phyloP scores from a whole-genome alignment of 2,888 invertebrate species.

The Clusia tigrina region DNA sequence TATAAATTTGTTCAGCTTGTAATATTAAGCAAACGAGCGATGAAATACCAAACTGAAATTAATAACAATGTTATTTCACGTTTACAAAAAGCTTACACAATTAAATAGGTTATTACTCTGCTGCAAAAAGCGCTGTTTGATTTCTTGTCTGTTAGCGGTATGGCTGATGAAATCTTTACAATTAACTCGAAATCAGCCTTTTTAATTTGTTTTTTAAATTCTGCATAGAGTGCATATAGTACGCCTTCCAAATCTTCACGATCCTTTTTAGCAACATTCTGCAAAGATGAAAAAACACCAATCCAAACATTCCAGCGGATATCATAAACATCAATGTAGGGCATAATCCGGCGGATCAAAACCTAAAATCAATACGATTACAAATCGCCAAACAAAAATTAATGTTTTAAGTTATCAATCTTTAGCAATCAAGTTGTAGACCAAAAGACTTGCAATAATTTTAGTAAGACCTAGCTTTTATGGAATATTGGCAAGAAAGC shows the following conservation, averaged over 20 bases:
- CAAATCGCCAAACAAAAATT: too few species aligned
- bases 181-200: conserved; percentile 58
- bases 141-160: conserved; percentile 59
- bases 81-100: conserved; percentile 1
- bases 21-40: conserved; percentile 60
- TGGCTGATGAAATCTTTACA: conserved; percentile 54
- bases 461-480: too few species aligned
- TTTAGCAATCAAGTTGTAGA: too few species aligned
- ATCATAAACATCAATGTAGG: conserved; percentile 62
- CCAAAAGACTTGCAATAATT: too few species aligned
- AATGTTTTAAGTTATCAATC: too few species aligned
- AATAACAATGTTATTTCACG: background rate
- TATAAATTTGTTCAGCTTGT: conserved; percentile 60
- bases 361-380: conserved; percentile 68
- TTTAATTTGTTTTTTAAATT: conserved; percentile 60
- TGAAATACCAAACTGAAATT: conserved; percentile 61
- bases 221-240: conserved; percentile 60
- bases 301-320: conserved; percentile 63
- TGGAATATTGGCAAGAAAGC: too few species aligned
- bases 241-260: conserved; percentile 61
- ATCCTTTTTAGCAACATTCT: conserved; percentile 62
- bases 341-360: conserved; percentile 73
- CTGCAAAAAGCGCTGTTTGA: conserved; percentile 60
- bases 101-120: conserved; percentile 50
- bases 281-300: conserved; percentile 59